Evolutionary conservation across 1,140 invertebrate genomes (phyloP), one percentile per base, ranked within the genome.

Genomic region (Drosophila nikananu): DNA sequence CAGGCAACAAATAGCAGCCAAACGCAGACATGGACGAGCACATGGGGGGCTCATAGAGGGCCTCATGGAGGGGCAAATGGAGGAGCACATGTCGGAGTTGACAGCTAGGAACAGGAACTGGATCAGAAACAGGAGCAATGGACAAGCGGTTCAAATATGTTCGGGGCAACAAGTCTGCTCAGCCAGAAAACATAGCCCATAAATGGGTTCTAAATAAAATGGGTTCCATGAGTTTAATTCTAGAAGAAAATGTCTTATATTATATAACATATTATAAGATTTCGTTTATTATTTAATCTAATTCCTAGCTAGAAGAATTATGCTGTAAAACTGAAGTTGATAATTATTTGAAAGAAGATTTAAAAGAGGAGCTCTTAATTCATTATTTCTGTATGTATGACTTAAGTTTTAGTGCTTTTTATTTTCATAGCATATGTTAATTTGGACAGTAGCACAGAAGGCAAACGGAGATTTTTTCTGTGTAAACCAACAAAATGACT

Each of bases 31-130:
- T 62, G 27, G 59, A 44, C 55, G 63, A 80, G 66, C 66, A 86
- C 66, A 86, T 77, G 76, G 49, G 9, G 15, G 13, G 21, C 10
- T 5, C 8, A 5, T n/a, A 4, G 25, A 27, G 25, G n/a, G n/a
- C 17, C 17, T 2, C 9, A 27, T 27, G 1, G 48, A 3, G 25
- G 25, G 17, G 49, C 17, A 32, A 30, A n/a, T 52, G 27, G 59
- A 42, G 55, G 57, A 80, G 66, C 63, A 86, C 66, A 86, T 80
- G 83, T 86, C 83, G 75, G 57, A 82, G 83, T 48, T 77, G 80
- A 86, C 76, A 83, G 41, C 59, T 67, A 60, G 42, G 41, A 71
- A 32, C 46, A 37, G 75, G 61, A 70, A 55, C 37, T 52, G 58
- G 32, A 61, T 60, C 52, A 61, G 41, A 17, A 62, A 54, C 39